Base-by-base conservation (phyloP, 2,888 invertebrate genomes). In the Mactromeris polynyma region DNA sequence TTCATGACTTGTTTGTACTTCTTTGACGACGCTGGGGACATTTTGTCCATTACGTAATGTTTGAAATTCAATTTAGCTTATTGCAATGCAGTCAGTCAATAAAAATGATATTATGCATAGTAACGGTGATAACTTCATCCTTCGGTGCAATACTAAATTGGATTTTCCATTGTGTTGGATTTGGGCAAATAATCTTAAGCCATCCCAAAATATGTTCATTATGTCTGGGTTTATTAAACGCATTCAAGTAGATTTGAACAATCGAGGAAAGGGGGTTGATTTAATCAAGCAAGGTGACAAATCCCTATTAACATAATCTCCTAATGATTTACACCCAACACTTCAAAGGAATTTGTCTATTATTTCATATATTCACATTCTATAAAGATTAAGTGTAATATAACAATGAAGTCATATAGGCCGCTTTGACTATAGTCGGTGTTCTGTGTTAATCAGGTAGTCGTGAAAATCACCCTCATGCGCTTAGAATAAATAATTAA, bases 401-500 rank as follows among this genome's bases (percentile, higher is more conserved):
- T 38, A 78, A 83, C 33, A 42, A 40, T 46, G 31, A 21, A 21
- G 51, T 21, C 33, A 36, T 77, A 21, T 14, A 21, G 77, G 46
- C 54, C 31, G 36, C 26, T 73, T 73, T 73, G 73, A 73, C 58
- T n/a, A 21, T 51, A 78, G 36, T 31, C 40, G 77, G 54, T 26
- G 26, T 36, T 77, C n/a, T 42, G 78, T 11, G 51, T 17, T 86
- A 89, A 89, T 89, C 89, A 84, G 89, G 31, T 86, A 58, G 69
- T 80, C n/a, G 36, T 64, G 79, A 79, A 42, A 73, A 42, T 77
- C 38, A 38, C 36, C 31, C 26, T 42, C 81, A 51, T 84, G 79
- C 80, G 78, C 26, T 81, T 38, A 80, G 81, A 86, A 84, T 77
- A 89, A 89, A 89, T 81, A 89, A 83, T 86, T 86, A 69, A 86